These are phyloP conservation scores for Phoenoteleia sp. DNA, from an alignment of 2,888 invertebrate species.

Conservation along the genomic window DNA sequence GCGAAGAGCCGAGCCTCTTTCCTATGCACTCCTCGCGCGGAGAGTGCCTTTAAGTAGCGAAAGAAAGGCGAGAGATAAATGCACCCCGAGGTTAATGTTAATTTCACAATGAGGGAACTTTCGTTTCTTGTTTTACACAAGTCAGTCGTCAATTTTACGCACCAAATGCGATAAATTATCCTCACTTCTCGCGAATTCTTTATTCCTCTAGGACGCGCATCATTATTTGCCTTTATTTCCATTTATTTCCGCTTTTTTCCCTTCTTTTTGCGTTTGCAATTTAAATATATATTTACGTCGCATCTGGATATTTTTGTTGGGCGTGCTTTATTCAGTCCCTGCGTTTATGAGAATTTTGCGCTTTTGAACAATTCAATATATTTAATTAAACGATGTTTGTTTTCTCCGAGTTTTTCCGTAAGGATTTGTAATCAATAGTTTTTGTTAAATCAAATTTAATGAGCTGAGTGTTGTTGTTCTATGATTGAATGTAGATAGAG, in stretches of 20 bases:
- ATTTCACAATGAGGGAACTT: slow-evolving; percentile 69
- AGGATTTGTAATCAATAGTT: no score
- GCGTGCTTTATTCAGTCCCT: no score
- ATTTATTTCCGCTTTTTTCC: slow-evolving; percentile 9
- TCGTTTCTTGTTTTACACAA: slow-evolving; percentile 69
- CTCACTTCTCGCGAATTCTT: slow-evolving; percentile 48
- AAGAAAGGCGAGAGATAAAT: slow-evolving; percentile 58
- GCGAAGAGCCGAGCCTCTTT: slow-evolving; percentile 55
- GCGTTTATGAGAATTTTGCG: no score
- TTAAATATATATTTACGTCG: background rate
- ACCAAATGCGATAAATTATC: slow-evolving; percentile 63
- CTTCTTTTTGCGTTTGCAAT: background rate
- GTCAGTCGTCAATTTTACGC: slow-evolving; percentile 67
- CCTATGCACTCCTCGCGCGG: slow-evolving; percentile 53
- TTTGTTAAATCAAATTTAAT: no score
- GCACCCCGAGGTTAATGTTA: slow-evolving; percentile 69
- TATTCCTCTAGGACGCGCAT: slow-evolving; percentile 8
- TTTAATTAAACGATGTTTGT: no score
- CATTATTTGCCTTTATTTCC: slow-evolving; percentile 20
- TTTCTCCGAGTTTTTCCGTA: no score
- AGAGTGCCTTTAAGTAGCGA: slow-evolving; percentile 69
- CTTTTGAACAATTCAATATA: no score
- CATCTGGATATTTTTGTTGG: no score
- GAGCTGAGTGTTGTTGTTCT: no score
- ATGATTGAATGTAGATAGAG: no score